Conservation (phyloP, 2,888 invertebrate species). For the Xestia xanthographa region DNA sequence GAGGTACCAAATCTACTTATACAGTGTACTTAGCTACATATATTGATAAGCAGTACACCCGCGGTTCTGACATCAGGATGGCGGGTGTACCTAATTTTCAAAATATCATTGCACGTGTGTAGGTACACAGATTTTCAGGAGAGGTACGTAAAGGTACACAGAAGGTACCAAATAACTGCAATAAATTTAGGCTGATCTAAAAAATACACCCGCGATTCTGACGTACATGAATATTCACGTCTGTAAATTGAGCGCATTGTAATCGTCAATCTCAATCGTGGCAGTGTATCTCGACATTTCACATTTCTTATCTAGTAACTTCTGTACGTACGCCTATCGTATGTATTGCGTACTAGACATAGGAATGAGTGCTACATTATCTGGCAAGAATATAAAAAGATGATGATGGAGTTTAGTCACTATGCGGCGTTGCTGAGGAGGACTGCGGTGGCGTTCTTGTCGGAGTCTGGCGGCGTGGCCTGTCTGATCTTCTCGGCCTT, state of each 20-base stretch:
- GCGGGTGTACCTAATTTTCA: too few relatives aligned
- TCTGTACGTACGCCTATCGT: slow-evolving; percentile 41
- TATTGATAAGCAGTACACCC: too few relatives aligned
- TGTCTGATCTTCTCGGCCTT: slow-evolving; percentile 78
- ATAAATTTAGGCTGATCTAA: too few relatives aligned
- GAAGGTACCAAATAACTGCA: too few relatives aligned
- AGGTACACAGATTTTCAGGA: too few relatives aligned
- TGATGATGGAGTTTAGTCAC: slow-evolving; percentile 11
- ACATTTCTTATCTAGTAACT: slow-evolving; percentile 58
- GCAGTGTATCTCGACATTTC: slow-evolving; percentile 47
- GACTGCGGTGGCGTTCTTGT: slow-evolving; percentile 77
- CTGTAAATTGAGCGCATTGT: slow-evolving; percentile 32
- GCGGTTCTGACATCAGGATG: too few relatives aligned
- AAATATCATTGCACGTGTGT: too few relatives aligned
- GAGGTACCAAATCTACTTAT: too few relatives aligned
- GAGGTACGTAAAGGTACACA: too few relatives aligned
- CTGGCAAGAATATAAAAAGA: slow-evolving; percentile 41
- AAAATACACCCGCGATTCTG: too few relatives aligned
- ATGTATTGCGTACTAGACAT: slow-evolving; percentile 46
- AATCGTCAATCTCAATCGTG: slow-evolving; percentile 45
- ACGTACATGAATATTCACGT: too few relatives aligned
- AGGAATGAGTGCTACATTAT: slow-evolving; percentile 41
- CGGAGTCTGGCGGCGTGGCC: slow-evolving; percentile 72
- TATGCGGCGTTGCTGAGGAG: slow-evolving; percentile 76
- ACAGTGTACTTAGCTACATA: too few relatives aligned